phyloP scores from a whole-genome alignment of 2,888 invertebrate species.

The Cerceris ruficornis region DNA sequence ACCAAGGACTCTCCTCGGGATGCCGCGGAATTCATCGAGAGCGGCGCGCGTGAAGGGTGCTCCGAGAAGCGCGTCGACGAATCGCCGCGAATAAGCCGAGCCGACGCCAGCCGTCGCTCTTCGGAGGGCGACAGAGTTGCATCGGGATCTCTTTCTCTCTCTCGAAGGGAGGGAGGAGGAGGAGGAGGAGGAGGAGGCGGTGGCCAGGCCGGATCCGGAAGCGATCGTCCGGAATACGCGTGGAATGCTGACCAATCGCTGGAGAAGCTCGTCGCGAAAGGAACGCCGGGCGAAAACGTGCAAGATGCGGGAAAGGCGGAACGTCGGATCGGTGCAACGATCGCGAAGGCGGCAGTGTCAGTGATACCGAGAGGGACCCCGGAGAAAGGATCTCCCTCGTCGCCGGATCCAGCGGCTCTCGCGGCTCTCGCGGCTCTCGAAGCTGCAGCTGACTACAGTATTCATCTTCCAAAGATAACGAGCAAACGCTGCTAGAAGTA shows the following conservation, averaged over 20 bases:
- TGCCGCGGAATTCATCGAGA: conserved; percentile 40
- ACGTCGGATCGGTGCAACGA: conserved; percentile 18
- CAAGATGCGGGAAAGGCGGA: background rate
- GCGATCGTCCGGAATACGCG: conserved; percentile 32
- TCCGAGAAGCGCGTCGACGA: conserved; percentile 11
- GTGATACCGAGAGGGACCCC: conserved; percentile 25
- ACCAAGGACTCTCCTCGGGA: conserved; percentile 43
- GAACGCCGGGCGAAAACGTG: conserved; percentile 28
- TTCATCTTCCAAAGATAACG: conserved; percentile 55
- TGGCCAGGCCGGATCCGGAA: conserved; percentile 7
- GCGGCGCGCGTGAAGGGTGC: conserved; percentile 38
- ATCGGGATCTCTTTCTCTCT: background rate
- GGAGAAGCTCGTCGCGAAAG: conserved; percentile 17
- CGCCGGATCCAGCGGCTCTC: conserved; percentile 10
- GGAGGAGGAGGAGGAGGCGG: background rate
- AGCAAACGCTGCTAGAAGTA: background rate
- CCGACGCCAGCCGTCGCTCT: background rate
- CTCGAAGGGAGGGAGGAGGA: no score
- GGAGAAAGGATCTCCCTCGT: background rate
- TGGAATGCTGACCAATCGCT: conserved; percentile 21
- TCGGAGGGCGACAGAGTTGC: background rate
- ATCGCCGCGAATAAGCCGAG: conserved; percentile 37
- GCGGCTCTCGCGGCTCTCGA: background rate
- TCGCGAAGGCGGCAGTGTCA: conserved; percentile 39
- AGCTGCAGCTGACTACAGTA: conserved; percentile 38